Conservation (phyloP, 2,797 vertebrate genomes). For the Tangara arthus region DNA sequence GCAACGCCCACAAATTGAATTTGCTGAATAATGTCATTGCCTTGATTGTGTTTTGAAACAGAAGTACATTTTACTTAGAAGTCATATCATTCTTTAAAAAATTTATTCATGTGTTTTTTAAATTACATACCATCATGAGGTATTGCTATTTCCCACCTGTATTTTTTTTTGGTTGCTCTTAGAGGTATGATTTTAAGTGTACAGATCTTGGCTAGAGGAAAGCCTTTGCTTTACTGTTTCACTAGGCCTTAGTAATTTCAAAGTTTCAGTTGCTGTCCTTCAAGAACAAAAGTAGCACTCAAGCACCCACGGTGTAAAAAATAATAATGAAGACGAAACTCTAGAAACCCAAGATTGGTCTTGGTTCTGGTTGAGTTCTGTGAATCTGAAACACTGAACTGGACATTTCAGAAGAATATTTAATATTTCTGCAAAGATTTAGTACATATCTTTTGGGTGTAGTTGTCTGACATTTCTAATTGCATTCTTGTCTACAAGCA, state of each 20-base stretch:
- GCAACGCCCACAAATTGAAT: too few relatives aligned
- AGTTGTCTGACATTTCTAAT: not conserved
- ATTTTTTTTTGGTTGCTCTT: not conserved
- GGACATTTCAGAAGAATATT: not conserved
- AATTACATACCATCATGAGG: not conserved
- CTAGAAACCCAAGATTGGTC: not conserved
- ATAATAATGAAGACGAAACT: not conserved
- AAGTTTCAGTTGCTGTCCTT: not conserved
- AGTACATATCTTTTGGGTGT: not conserved
- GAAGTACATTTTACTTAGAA: not conserved
- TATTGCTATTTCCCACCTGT: not conserved
- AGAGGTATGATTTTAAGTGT: not conserved
- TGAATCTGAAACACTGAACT: not conserved
- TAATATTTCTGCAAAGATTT: not conserved
- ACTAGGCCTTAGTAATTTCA: not conserved
- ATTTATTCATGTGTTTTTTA: not conserved
- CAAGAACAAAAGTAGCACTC: not conserved
- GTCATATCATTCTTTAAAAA: not conserved
- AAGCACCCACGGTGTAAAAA: not conserved
- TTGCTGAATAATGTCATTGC: not conserved
- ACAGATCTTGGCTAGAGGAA: not conserved
- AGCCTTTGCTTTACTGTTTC: not conserved
- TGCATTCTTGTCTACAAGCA: not conserved
- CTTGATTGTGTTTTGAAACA: not conserved
- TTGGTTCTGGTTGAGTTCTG: not conserved